These are phyloP conservation scores for Sanderia malayensis DNA, from an alignment of 30 jellyfish, hydroid and myxozoan genomes.

Conservation along the genomic window DNA sequence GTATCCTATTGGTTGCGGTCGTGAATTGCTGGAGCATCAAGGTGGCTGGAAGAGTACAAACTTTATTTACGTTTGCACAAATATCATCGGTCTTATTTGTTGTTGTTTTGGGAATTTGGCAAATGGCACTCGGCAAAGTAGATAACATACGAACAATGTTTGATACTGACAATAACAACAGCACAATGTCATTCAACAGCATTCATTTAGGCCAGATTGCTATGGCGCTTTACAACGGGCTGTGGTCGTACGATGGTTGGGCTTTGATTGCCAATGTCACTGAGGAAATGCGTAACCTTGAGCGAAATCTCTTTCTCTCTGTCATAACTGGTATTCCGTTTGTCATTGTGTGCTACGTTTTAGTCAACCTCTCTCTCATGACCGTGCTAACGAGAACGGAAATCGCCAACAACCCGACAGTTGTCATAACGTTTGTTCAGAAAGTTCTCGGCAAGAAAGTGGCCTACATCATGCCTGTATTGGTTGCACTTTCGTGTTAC, in stretches of 20 bases:
- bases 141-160: constrained; percentile 43
- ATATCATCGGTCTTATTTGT: constrained; percentile 52
- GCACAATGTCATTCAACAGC: constrained; percentile 5
- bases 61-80: constrained; percentile 60
- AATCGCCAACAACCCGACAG: constrained; percentile 46
- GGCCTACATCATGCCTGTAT: constrained; percentile 59
- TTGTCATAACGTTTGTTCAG: constrained; percentile 52
- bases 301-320: constrained; percentile 56
- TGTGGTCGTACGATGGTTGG: constrained; percentile 84
- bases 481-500: constrained; percentile 63
- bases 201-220: constrained; percentile 28
- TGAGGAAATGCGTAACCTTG: constrained; percentile 66
- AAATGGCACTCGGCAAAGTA: constrained; percentile 39
- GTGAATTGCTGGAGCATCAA: constrained; percentile 59
- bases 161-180: neutral
- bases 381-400: constrained; percentile 43
- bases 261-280: constrained; percentile 55
- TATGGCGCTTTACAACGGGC: constrained; percentile 54
- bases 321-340: constrained; percentile 65
- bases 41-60: constrained; percentile 60
- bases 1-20: constrained; percentile 30
- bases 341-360: constrained; percentile 49
- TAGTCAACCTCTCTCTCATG: constrained; percentile 45
- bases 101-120: constrained; percentile 65
- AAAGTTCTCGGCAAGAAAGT: constrained; percentile 42